Evolutionary conservation across 64 coral and sea anemone genomes (phyloP).

Genomic region (Trachythela sp.): DNA sequence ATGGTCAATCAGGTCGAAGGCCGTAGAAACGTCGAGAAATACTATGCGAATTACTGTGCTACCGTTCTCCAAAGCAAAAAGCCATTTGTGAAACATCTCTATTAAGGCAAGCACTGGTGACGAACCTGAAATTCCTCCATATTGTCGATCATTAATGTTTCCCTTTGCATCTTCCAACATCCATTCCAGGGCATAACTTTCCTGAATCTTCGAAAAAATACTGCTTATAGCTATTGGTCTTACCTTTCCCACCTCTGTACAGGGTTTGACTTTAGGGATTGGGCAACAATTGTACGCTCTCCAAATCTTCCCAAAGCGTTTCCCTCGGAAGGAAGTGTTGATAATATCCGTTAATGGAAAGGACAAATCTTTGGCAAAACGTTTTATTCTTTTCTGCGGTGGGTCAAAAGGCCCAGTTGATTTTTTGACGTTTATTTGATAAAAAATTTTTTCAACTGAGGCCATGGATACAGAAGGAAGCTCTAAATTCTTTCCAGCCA

Average conservation of each 20-base stretch:
- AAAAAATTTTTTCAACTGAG: background rate
- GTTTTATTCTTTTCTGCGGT: background rate
- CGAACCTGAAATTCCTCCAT: background rate
- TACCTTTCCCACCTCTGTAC: background rate
- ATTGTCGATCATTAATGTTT: background rate
- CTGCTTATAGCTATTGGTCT: background rate
- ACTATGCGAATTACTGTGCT: background rate
- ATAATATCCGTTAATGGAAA: background rate
- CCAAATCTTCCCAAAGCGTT: background rate
- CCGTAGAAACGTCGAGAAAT: background rate
- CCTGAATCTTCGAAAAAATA: too few species aligned
- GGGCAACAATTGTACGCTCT: background rate
- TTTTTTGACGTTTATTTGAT: background rate
- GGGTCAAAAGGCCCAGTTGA: background rate
- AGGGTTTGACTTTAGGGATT: background rate
- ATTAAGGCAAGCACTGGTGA: background rate
- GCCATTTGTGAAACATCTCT: background rate
- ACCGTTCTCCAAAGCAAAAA: background rate
- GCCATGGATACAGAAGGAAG: background rate
- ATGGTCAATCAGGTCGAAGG: background rate
- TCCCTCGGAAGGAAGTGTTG: background rate
- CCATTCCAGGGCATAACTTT: background rate
- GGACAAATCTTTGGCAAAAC: background rate
- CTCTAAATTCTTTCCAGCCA: background rate
- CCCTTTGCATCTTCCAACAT: background rate